Evolutionary conservation across 1,140 invertebrate species (phyloP), one percentile per base, ranked within the genome.

Genomic region (Eumaeus atala): DNA sequence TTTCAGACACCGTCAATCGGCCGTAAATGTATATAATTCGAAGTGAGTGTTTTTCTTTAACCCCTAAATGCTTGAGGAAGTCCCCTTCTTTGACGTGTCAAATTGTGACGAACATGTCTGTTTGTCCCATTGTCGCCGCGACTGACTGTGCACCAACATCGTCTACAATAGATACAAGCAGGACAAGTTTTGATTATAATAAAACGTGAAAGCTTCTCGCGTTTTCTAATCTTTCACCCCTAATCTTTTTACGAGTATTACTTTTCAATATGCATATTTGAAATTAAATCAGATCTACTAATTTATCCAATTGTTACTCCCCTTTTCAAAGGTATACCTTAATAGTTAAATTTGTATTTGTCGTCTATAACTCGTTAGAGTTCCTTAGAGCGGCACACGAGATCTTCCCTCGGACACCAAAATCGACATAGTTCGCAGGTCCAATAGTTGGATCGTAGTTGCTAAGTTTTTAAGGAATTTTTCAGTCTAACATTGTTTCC

Each of bases 111-210:
- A 74, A 70, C 74, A 70, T 59, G 66, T 68, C 70, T 54, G 60
- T 66, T 64, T 51, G 52, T 40, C 51, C 66, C 51, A 80, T 85
- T 83, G 82, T 85, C 62, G 54, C 51, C 58, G 52, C 59, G 67
- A 74, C 74, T 74, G 73, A 79, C 80, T 85, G 76, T 76, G 72
- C 71, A 85, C 61, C 67, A 70, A 80, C 67, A 72, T 62, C 63
- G 65, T 62, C 58, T 52, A 80, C 72, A 79, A 85, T 74, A 62
- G 65, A 38, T 54, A 72, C 72, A 72, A 73, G 70, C 77, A 77
- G 73, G 65, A 83, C 82, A 72, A 74, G 82, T 85, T 83, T 80
- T 63, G 58, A 61, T 67, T 72, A 80, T 79, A 82, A 84, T 72
- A 58, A 67, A 74, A 72, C 70, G 52, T 62, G 61, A 70, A 61